A percentile compares a stretch with the other conserved stretches of the same genome.
These are phyloP conservation scores for Cryptoblepharus egeriae DNA, from an alignment of 2,797 vertebrate species.

Conservation along the genomic window DNA sequence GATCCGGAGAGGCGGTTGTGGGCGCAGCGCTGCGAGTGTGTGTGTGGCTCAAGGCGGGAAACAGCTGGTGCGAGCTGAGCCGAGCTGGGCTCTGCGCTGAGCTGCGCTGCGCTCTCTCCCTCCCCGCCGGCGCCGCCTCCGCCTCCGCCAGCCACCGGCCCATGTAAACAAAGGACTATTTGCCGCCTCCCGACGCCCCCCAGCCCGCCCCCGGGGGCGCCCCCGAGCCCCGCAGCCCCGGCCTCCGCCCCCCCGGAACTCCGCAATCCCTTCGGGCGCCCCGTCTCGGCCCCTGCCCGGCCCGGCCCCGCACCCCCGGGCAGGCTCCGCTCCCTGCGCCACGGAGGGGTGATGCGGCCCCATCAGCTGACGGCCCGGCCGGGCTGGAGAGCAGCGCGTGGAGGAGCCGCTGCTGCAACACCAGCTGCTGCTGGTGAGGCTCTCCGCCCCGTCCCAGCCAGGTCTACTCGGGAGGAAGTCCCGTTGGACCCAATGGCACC, in stretches of 20 bases:
- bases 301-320: not conserved
- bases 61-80: constrained; percentile 93
- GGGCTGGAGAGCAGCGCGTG: constrained; percentile 67
- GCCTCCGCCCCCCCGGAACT: not conserved
- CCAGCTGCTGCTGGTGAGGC: no score
- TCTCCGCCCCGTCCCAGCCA: no score
- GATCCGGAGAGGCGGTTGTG: constrained; percentile 83
- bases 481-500: no score
- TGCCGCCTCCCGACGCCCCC: constrained; percentile 57
- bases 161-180: constrained; percentile 96
- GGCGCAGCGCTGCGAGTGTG: constrained; percentile 78
- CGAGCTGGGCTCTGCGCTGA: no score
- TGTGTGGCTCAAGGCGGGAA: constrained; percentile 96
- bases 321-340: constrained; percentile 79
- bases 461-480: no score
- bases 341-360: constrained; percentile 78
- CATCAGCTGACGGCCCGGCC: constrained; percentile 91
- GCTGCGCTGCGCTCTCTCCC: no score
- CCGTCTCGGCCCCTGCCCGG: no score
- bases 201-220: not conserved
- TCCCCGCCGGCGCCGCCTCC: constrained; percentile 67
- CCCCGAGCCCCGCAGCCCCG: not conserved
- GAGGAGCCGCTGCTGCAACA: no score
- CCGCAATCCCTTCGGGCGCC: no score
- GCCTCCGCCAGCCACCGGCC: constrained; percentile 72